A percentile compares a stretch with the other conserved stretches of the same genome.
phyloP scores from a whole-genome alignment of 2,113 vertebrate genomes.

The Excalfactoria chinensis region DNA sequence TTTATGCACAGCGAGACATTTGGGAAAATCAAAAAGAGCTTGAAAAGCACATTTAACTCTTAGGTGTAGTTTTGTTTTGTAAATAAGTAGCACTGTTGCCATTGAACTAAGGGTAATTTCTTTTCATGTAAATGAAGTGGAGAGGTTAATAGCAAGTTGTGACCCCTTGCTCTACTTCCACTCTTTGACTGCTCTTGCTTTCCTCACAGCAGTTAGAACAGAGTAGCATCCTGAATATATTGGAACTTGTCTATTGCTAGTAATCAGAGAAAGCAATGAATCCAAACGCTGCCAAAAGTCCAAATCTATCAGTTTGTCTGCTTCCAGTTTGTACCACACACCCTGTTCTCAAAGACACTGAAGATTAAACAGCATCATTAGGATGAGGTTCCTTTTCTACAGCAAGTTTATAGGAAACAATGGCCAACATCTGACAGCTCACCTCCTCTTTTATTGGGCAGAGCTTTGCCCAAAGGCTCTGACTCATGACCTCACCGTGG shows the following conservation, averaged over 20 bases:
- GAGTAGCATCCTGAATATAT: background rate
- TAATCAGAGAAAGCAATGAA: background rate
- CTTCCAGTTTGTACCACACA: background rate
- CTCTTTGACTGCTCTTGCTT: background rate
- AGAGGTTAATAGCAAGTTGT: background rate
- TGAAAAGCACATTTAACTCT: background rate
- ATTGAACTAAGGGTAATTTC: background rate
- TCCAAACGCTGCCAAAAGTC: background rate
- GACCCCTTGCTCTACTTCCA: background rate
- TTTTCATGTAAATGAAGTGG: background rate
- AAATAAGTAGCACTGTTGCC: background rate
- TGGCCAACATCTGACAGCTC: background rate
- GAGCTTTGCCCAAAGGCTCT: background rate
- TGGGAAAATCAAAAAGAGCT: background rate
- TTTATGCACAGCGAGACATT: background rate
- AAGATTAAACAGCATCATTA: background rate
- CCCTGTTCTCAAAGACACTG: background rate
- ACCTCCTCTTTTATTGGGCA: no score
- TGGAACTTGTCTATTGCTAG: background rate
- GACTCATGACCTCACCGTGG: accelerated
- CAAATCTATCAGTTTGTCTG: background rate
- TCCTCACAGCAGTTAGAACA: background rate
- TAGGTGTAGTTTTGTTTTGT: background rate
- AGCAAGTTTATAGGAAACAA: background rate
- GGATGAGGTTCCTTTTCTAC: background rate